Evolutionary conservation across 30 jellyfish, hydroid and myxozoan species (phyloP).

Genomic region (Pseudorhiza aurosa): DNA sequence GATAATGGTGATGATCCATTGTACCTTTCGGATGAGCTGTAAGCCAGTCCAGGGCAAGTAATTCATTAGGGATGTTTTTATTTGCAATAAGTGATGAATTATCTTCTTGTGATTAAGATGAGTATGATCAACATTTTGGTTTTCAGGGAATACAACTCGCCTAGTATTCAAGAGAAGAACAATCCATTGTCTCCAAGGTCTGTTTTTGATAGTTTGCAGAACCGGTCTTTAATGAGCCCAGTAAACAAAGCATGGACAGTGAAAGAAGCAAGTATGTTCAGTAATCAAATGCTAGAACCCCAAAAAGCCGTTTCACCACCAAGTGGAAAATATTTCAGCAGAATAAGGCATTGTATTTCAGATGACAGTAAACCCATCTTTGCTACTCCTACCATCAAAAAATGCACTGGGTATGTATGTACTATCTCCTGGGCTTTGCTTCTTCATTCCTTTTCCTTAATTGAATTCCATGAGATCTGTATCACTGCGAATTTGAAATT

Average conservation of each 20-base stretch:
- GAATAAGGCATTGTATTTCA: conserved; percentile 21
- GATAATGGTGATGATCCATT: too few relatives aligned
- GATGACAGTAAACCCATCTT: background rate
- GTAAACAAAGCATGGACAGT: conserved; percentile 20
- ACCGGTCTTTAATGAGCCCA: conserved; percentile 18
- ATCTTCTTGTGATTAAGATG: too few relatives aligned
- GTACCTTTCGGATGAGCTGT: too few relatives aligned
- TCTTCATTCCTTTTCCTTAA: too few relatives aligned
- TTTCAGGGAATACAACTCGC: conserved; percentile 19
- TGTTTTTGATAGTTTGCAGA: conserved; percentile 30
- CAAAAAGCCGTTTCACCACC: conserved; percentile 61
- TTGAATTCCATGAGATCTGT: background rate
- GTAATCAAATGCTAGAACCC: background rate
- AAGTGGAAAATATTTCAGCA: conserved; percentile 53
- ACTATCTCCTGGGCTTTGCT: too few relatives aligned
- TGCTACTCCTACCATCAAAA: too few relatives aligned
- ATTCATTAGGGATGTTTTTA: too few relatives aligned
- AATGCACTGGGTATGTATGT: too few relatives aligned
- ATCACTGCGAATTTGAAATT: background rate
- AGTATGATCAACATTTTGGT: too few relatives aligned
- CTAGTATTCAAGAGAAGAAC: background rate
- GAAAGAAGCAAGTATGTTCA: background rate
- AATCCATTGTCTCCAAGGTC: conserved; percentile 33
- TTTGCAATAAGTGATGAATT: too few relatives aligned
- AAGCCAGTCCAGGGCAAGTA: too few relatives aligned